Percentiles rank a stretch among this genome's conserved stretches.
Evolutionary conservation across 2,113 vertebrate genomes (phyloP).

Genomic region (Geococcyx californianus): DNA sequence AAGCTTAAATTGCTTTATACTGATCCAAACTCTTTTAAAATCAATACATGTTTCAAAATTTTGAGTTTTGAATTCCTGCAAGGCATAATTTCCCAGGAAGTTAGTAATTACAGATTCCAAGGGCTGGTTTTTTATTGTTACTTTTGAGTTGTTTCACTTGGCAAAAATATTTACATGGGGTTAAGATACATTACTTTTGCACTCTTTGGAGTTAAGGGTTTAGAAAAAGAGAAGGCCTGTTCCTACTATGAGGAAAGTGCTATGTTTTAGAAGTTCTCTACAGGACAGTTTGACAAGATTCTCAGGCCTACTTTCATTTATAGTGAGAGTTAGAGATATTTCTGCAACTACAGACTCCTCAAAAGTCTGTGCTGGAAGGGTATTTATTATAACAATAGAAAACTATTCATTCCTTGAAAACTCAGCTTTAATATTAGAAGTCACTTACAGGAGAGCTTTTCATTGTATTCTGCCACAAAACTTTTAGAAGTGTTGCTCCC

Average conservation of each 20-base stretch:
- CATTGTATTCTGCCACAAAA: not conserved
- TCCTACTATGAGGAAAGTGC: not conserved
- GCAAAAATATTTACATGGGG: not conserved
- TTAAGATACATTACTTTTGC: not conserved
- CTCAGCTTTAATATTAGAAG: not conserved
- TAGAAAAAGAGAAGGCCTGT: not conserved
- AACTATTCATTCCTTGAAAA: not conserved
- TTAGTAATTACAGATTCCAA: conserved; percentile 4
- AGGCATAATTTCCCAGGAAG: not conserved
- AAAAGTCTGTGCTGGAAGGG: not conserved
- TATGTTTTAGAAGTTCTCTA: not conserved
- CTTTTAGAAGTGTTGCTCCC: not conserved
- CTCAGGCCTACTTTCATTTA: not conserved
- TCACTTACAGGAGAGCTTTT: not conserved
- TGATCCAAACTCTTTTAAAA: not conserved
- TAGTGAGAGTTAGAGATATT: not conserved
- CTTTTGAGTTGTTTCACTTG: not conserved
- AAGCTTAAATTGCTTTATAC: not conserved
- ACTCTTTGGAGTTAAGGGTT: conserved; percentile 1
- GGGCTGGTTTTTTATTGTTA: not conserved
- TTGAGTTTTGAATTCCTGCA: not conserved
- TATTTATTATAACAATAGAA: not conserved
- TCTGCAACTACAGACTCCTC: not conserved
- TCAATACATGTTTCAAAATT: not conserved
- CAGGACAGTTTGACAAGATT: not conserved